Conservation (phyloP, 2,888 invertebrate species). For the Hydroisotoma schaefferi region DNA sequence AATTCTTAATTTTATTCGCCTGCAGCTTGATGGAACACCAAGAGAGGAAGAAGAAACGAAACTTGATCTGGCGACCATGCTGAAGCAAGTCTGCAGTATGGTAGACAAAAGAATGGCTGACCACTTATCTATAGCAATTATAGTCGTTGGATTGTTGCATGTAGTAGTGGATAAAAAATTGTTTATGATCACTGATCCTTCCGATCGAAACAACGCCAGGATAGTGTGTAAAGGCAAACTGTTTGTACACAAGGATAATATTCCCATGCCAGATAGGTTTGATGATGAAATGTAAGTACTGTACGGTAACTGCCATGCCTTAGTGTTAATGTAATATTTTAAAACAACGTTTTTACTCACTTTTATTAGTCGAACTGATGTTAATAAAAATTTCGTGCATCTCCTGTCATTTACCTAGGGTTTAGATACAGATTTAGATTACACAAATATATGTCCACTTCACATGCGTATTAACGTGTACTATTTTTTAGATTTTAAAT, state of each 20-base stretch:
- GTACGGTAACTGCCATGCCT: too few species aligned
- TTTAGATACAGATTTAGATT: neutral
- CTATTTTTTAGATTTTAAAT: too few species aligned
- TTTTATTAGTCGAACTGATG: neutral
- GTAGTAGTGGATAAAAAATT: constrained; percentile 43
- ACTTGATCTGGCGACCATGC: constrained; percentile 21
- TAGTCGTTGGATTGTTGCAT: constrained; percentile 44
- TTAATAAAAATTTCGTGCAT: too few species aligned
- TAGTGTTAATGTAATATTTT: too few species aligned
- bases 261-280: constrained; percentile 28
- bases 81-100: constrained; percentile 23
- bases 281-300: too few species aligned
- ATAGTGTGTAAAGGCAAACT: constrained; percentile 38
- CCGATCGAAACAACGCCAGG: constrained; percentile 23
- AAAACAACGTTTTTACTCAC: too few species aligned
- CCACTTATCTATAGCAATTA: constrained; percentile 36
- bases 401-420: too few species aligned
- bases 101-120: constrained; percentile 25
- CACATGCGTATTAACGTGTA: too few species aligned
- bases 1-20: neutral
- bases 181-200: constrained; percentile 29
- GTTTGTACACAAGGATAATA: constrained; percentile 37
- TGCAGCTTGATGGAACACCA: constrained; percentile 30
- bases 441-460: neutral
- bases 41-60: constrained; percentile 24